phyloP scores from a whole-genome alignment of 2,113 vertebrate genomes.

The Stomatorhinus ivindoensis region DNA sequence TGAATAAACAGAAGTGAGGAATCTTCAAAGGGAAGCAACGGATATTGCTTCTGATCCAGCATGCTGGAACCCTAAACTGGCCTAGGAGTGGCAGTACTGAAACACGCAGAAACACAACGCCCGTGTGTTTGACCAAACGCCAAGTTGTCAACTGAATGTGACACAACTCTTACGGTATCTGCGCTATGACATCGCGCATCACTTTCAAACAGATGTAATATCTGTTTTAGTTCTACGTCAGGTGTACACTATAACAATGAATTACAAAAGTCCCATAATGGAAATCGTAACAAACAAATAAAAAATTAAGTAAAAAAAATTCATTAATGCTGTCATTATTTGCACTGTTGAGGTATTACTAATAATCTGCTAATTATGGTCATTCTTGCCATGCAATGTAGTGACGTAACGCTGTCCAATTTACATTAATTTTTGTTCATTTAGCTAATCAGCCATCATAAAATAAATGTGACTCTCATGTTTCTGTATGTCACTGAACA shows the following conservation, averaged over 20 bases:
- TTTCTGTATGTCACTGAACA: background rate
- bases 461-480: background rate
- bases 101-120: background rate
- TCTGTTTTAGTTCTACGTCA: background rate
- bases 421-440: background rate
- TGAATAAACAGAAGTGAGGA: conserved; percentile 20
- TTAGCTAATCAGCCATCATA: background rate
- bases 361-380: background rate
- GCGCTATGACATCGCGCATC: background rate
- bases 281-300: background rate
- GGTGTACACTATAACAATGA: background rate
- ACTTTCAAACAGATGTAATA: background rate
- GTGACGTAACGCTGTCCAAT: background rate
- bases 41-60: conserved; percentile 25
- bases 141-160: background rate
- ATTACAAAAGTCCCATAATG: background rate
- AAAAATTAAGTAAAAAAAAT: background rate
- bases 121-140: too few relatives aligned
- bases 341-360: background rate
- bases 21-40: conserved; percentile 18
- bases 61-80: conserved; percentile 4
- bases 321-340: background rate
- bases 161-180: background rate
- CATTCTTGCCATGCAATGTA: background rate
- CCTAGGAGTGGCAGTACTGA: background rate